Conservation (phyloP, 2,113 vertebrate species). For the Tenebrosternarchus preto region DNA sequence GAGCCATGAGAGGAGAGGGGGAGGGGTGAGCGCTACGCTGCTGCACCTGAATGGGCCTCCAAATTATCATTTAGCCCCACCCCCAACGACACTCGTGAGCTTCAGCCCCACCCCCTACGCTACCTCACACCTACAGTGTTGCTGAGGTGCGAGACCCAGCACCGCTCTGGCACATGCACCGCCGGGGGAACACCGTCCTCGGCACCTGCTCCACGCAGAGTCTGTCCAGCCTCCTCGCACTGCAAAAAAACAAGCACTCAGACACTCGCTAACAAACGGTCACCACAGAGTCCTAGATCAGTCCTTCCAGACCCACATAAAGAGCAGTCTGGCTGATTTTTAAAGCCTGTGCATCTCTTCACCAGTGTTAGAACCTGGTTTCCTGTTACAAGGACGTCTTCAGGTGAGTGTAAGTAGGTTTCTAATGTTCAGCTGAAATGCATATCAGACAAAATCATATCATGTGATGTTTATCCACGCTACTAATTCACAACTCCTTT, state of each 20-base stretch:
- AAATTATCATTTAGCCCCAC: slow-evolving; percentile 31
- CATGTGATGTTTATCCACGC: neutral
- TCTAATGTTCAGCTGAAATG: too few species aligned
- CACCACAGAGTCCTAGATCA: too few species aligned
- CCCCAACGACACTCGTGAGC: too few species aligned
- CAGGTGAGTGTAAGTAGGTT: too few species aligned
- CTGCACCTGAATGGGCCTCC: slow-evolving; percentile 25
- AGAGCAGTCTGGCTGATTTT: too few species aligned
- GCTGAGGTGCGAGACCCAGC: slow-evolving; percentile 30
- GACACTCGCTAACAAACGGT: neutral
- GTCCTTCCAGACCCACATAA: too few species aligned
- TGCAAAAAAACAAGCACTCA: neutral
- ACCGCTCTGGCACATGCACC: neutral
- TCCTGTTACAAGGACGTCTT: too few species aligned
- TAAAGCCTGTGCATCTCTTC: too few species aligned
- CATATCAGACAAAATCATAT: too few species aligned
- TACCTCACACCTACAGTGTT: slow-evolving; percentile 40
- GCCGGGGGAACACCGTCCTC: slow-evolving; percentile 22
- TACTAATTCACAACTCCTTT: neutral
- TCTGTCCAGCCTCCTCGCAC: neutral
- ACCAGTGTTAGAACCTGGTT: too few species aligned
- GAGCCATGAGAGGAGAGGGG: slow-evolving; percentile 7
- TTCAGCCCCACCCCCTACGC: neutral
- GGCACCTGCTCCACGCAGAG: slow-evolving; percentile 47
- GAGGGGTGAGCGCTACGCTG: too few species aligned